Evolutionary conservation across 1,140 invertebrate genomes (phyloP).

Genomic region (Magallana gigas): DNA sequence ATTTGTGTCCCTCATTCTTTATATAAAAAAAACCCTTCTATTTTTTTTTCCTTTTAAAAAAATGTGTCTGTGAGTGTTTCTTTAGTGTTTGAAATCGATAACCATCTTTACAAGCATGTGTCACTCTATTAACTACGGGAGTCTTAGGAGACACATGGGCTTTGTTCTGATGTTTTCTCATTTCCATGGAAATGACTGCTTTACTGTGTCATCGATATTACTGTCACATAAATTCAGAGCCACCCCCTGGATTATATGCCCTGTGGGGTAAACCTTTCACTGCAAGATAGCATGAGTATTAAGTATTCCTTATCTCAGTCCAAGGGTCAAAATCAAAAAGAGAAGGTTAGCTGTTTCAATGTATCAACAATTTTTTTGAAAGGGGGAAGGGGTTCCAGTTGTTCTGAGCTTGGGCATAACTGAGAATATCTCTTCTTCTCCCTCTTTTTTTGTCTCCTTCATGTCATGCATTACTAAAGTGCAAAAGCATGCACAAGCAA

Average conservation of each 20-base stretch:
- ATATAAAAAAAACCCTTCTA: neutral
- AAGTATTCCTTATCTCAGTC: neutral
- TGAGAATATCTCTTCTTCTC: too few species aligned
- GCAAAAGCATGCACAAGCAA: too few species aligned
- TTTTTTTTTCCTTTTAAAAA: neutral
- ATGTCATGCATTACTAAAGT: too few species aligned
- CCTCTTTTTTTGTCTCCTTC: too few species aligned
- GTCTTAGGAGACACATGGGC: neutral
- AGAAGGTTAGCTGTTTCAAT: too few species aligned
- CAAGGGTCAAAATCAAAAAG: neutral
- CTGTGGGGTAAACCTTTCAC: neutral
- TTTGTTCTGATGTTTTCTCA: conserved; percentile 11
- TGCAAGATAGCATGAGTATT: neutral
- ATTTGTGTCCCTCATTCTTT: neutral
- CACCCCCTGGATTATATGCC: neutral
- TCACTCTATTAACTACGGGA: neutral
- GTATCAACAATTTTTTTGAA: too few species aligned
- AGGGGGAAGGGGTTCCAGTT: too few species aligned
- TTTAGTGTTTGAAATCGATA: conserved; percentile 24
- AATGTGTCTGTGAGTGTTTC: neutral
- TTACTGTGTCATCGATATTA: conserved; percentile 28
- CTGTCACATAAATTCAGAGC: neutral
- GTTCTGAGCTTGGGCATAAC: too few species aligned
- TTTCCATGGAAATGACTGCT: conserved; percentile 31
- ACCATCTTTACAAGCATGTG: conserved; percentile 26